Evolutionary conservation across 2,888 invertebrate species (phyloP).

Genomic region (Idaea aversata): DNA sequence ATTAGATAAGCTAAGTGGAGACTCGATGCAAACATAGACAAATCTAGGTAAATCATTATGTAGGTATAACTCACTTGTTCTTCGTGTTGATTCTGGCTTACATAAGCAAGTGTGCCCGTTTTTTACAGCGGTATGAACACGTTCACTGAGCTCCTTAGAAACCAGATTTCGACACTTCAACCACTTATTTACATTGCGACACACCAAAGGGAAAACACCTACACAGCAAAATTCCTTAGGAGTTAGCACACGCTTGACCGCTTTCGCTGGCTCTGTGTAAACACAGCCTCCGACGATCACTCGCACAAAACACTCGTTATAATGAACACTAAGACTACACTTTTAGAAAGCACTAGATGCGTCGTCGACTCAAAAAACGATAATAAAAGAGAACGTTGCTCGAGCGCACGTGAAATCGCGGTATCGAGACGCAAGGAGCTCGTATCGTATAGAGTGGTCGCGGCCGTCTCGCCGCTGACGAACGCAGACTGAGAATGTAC

Average conservation of each 20-base stretch:
- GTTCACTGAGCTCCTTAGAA: constrained; percentile 64
- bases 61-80: constrained; percentile 60
- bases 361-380: constrained; percentile 16
- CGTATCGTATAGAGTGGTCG: constrained; percentile 32
- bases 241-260: constrained; percentile 60
- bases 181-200: constrained; percentile 76
- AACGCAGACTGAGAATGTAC: constrained; percentile 28
- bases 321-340: constrained; percentile 24
- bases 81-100: constrained; percentile 60
- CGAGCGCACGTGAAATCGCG: constrained; percentile 39
- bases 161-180: constrained; percentile 73
- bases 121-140: constrained; percentile 62
- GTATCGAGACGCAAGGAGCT: constrained; percentile 31
- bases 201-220: constrained; percentile 66
- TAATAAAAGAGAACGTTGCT: constrained; percentile 29
- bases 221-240: constrained; percentile 61
- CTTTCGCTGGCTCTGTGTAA: constrained; percentile 66
- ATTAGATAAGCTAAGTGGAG: constrained; percentile 5
- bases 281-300: constrained; percentile 41
- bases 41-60: constrained; percentile 17
- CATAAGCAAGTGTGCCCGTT: constrained; percentile 72
- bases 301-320: constrained; percentile 29
- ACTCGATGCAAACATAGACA: constrained; percentile 8
- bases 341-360: constrained; percentile 28
- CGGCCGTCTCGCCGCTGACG: constrained; percentile 26